Base-by-base conservation (phyloP, 1,140 invertebrate genomes). In the Muscidifurax raptorellus region DNA sequence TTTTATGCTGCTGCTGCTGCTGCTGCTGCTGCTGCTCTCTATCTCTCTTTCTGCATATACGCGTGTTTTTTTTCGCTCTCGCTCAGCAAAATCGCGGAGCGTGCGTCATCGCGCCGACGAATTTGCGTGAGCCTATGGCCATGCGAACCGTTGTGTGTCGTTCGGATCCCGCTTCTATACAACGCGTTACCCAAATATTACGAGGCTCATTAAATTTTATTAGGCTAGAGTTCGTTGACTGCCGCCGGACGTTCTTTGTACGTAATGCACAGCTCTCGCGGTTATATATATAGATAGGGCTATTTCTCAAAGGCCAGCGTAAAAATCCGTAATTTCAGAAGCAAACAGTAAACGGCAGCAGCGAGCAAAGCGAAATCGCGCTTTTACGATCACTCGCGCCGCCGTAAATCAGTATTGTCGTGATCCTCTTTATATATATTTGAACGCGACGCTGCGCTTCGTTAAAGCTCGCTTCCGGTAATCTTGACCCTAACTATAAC, bases 91-190 rank as follows among this genome's bases (percentile, higher is more conserved):
- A n/a, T n/a, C n/a, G n/a, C n/a, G n/a, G n/a, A n/a, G 27, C 40
- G 52, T 59, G 80, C 47, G 36, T 76, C 72, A 82, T 40, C 52
- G 80, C 40, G 0, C n/a, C 47, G 64, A 59, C 28, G 18, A 74
- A 75, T 82, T 82, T 82, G 71, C 72, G 72, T 75, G 67, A 15
- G 47, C 25, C 30, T 82, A 75, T 75, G 47, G 69, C 18, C 6
- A 32, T 25, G 69, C 30, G 69, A n/a, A 72, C 67, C 69, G 69
- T 72, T 81, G 59, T 9, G 28, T 32, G 64, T 28, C 15, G 22
- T 82, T 64, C 30, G 18, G n/a, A 64, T 74, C 44, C 44, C 44
- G 32, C 80, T n/a, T 5, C 12, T 22, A 4, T 18, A 1, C 44
- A 22, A 59, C 10, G 47, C 27, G 40, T 59, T 77, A 18, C 47